Conservation (phyloP, 2,797 vertebrate species). For the Liasis olivaceus region DNA sequence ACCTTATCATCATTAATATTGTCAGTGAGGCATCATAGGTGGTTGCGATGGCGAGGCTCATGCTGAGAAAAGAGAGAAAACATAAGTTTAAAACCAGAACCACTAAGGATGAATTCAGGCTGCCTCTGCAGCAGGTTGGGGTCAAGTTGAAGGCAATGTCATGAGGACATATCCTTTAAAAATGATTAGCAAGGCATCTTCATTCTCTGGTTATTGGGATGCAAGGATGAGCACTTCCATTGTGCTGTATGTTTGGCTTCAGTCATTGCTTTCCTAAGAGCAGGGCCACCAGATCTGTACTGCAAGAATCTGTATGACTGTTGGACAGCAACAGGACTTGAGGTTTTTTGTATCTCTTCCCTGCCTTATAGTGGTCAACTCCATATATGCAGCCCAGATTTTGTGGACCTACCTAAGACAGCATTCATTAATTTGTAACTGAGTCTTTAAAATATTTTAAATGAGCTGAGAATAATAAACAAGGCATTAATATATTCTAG, state of each 20-base stretch:
- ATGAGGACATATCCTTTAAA: not conserved
- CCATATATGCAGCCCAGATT: not conserved
- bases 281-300: not conserved
- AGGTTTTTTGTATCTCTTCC: not conserved
- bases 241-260: not conserved
- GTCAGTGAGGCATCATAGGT: not conserved
- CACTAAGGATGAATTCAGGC: not conserved
- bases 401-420: not conserved
- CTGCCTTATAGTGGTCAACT: not conserved
- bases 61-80: not conserved
- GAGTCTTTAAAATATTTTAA: slow-evolving; percentile 12
- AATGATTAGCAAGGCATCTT: not conserved
- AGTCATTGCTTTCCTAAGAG: slow-evolving; percentile 4
- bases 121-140: not conserved
- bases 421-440: not conserved
- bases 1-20: not conserved
- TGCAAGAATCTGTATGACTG: not conserved
- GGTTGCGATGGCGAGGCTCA: not conserved
- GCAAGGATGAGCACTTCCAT: not conserved
- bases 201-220: not conserved
- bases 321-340: not conserved
- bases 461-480: not conserved
- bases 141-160: not conserved
- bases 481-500: not conserved
- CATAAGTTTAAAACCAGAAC: not conserved